Evolutionary conservation across 2,797 vertebrate species (phyloP).

Genomic region (Megalops cyprinoides): DNA sequence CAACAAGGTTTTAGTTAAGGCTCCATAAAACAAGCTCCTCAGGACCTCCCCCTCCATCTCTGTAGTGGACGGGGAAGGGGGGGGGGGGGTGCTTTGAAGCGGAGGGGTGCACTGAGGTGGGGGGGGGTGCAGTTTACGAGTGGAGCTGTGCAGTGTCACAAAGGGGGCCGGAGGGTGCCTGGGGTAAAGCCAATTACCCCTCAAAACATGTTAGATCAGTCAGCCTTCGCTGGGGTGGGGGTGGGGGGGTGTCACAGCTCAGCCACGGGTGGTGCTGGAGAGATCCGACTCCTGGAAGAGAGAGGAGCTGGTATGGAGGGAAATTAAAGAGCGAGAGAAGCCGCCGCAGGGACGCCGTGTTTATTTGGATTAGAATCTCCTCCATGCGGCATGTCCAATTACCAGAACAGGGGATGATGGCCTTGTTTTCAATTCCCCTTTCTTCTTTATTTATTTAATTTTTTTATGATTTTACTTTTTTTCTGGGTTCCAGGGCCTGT

Average conservation of each 20-base stretch:
- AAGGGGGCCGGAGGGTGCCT: conserved; percentile 69
- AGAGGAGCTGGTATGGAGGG: conserved; percentile 22
- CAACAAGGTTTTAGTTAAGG: conserved; percentile 81
- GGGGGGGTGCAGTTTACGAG: conserved; percentile 65
- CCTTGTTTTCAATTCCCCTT: conserved; percentile 62
- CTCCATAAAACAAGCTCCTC: conserved; percentile 64
- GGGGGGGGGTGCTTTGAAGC: conserved; percentile 70
- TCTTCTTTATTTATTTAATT: conserved; percentile 40
- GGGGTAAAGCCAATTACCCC: conserved; percentile 68
- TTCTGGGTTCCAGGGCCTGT: conserved; percentile 50
- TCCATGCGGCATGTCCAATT: conserved; percentile 63
- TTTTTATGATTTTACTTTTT: no score
- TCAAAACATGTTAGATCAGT: conserved; percentile 55
- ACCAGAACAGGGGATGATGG: conserved; percentile 55
- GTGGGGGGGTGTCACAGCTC: background rate
- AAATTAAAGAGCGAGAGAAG: conserved; percentile 48
- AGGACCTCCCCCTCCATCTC: conserved; percentile 45
- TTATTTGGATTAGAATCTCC: conserved; percentile 64
- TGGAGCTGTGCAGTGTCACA: conserved; percentile 73
- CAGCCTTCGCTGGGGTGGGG: conserved; percentile 42
- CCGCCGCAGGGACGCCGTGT: conserved; percentile 47
- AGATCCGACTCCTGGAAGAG: conserved; percentile 20
- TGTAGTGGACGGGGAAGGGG: background rate
- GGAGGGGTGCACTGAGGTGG: conserved; percentile 47
- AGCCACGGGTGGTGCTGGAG: conserved; percentile 44